Conservation (phyloP, 1,140 invertebrate genomes). For the Lysiphlebus fabarum region DNA sequence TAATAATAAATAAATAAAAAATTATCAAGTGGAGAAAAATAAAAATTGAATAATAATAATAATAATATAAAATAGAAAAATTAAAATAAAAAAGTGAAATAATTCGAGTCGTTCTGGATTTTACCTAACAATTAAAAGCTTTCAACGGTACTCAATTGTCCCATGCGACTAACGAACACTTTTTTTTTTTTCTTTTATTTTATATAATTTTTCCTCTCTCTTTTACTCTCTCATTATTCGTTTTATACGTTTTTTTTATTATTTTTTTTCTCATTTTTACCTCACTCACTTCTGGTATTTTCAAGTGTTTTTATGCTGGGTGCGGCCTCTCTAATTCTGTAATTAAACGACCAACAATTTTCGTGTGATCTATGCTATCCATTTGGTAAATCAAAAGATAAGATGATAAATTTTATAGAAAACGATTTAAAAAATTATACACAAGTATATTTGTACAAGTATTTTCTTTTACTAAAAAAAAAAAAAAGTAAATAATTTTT, state of each 20-base stretch:
- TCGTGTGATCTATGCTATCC: conserved; percentile 13
- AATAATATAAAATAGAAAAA: too few relatives aligned
- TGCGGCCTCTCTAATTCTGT: conserved; percentile 14
- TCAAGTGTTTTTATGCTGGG: conserved; percentile 13
- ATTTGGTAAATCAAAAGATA: conserved; percentile 5
- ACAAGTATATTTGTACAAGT: too few relatives aligned
- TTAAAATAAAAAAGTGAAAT: too few relatives aligned
- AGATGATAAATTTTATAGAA: conserved; percentile 4
- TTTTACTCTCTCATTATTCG: conserved; percentile 4
- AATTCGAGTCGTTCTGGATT: conserved; percentile 13
- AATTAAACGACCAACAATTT: conserved; percentile 17
- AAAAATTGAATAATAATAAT: conserved; percentile 5
- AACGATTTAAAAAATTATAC: neutral
- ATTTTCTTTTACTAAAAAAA: too few relatives aligned
- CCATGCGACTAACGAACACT: conserved; percentile 14
- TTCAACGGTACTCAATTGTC: conserved; percentile 18
- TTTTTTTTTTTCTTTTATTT: conserved; percentile 11
- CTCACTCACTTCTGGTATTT: conserved; percentile 11
- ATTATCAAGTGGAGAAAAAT: conserved; percentile 5
- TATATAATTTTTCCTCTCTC: conserved; percentile 22
- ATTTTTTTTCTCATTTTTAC: conserved; percentile 10
- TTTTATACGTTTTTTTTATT: conserved; percentile 3
- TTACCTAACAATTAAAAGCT: conserved; percentile 23
- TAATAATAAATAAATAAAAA: too few relatives aligned
- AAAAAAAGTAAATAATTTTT: too few relatives aligned